Base-by-base conservation (phyloP, 2,888 invertebrate genomes). In the Xylota segnis region DNA sequence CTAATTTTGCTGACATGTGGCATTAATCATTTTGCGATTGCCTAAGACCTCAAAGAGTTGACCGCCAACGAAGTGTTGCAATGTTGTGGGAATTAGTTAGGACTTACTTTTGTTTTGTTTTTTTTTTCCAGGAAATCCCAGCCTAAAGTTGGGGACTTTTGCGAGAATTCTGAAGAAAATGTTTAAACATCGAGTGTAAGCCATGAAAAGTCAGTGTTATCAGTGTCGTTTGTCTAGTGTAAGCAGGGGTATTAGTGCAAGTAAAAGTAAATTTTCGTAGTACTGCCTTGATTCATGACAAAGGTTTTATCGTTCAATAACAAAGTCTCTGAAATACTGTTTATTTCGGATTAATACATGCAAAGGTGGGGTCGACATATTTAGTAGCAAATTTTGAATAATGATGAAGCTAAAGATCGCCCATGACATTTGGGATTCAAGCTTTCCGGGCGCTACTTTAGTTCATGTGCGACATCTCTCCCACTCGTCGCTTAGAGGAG, bases 41-140 rank as follows among this genome's bases (percentile, higher is more conserved):
- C 14, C 40, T 68, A 68, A 54, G 37, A 40, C 66, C 66, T 29
- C 66, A 68, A 50, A 68, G 40, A 68, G 27, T 29, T 16, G 40
- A n/a, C 66, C 52, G 66, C 66, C 52, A 37, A 54, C n/a, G n/a
- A 37, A 16, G 10, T 34, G 37, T 14, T 50, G 23, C 37, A 27
- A 23, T 52, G 66, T n/a, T 66, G 18, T 34, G 45, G 66, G 65
- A n/a, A 5, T 52, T 37, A 52, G 1, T 37, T 18, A 5, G 5
- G 18, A 9, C 10, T 47, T 18, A 18, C 18, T 18, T 47, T 50
- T 18, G 6, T n/a, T 45, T 45, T 45, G 14, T n/a, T 45, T 45
- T 45, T 0, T 45, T 16, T 45, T 9, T 18, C 18, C 10, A 37
- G 14, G 6, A 32, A 14, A 14, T 14, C 6, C 54, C 27, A 23